These are phyloP conservation scores for Phyllostomus hastatus DNA, from an alignment of 2,113 vertebrate genomes.

Conservation along the genomic window DNA sequence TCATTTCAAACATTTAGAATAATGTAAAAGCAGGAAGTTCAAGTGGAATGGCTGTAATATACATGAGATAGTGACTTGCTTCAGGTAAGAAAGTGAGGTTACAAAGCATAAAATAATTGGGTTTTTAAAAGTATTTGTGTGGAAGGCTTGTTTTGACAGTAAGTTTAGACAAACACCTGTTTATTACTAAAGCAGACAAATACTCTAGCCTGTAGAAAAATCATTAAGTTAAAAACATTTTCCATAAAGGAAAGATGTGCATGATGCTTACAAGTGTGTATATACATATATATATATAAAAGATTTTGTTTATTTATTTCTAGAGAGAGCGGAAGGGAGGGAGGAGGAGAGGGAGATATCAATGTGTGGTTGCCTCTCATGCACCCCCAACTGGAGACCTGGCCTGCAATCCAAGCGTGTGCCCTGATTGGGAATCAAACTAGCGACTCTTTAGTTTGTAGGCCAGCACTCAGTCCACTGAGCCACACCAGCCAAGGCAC, in stretches of 20 bases:
- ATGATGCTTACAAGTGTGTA: background rate
- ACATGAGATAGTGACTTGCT: background rate
- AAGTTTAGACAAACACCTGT: background rate
- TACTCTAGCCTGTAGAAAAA: background rate
- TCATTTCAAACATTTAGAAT: background rate
- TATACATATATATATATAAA: background rate
- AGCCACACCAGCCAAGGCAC: no score
- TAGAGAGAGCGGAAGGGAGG: no score
- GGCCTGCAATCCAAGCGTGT: no score
- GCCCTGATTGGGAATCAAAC: no score
- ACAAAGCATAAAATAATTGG: background rate
- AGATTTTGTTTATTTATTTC: background rate
- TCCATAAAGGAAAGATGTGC: background rate
- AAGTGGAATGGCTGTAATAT: background rate
- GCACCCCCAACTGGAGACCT: no score
- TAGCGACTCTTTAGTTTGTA: no score
- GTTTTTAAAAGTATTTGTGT: background rate
- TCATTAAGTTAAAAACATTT: background rate
- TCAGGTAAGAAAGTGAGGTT: background rate
- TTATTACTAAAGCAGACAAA: conserved; percentile 2
- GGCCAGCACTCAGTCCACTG: no score
- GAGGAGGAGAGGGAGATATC: no score
- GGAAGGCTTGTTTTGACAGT: background rate
- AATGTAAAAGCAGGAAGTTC: background rate
- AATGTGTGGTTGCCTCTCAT: no score